Conservation (phyloP, 2,888 invertebrate genomes). For the Pterostichus niger region DNA sequence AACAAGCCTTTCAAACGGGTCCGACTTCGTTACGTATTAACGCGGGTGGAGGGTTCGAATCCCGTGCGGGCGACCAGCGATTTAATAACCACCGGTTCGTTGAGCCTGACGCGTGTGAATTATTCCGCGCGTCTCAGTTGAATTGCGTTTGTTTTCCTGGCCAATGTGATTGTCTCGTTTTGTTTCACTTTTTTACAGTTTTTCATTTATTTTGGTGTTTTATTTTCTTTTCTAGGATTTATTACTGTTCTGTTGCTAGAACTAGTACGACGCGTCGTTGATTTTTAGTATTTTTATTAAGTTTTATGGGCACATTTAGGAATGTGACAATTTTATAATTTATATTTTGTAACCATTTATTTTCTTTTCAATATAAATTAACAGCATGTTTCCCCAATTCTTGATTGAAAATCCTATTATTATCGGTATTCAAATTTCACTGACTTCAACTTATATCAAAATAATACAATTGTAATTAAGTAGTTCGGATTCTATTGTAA, state of each 20-base stretch:
- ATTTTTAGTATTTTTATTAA: not conserved
- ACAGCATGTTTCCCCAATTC: no score
- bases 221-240: constrained; percentile 27
- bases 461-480: no score
- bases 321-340: no score
- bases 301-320: no score
- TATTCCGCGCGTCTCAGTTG: constrained; percentile 39
- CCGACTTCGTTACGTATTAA: constrained; percentile 9
- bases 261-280: not conserved
- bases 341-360: no score
- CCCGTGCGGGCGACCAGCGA: constrained; percentile 11
- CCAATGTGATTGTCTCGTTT: constrained; percentile 7
- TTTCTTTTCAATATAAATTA: no score
- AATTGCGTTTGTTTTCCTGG: constrained; percentile 31
- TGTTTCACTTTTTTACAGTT: constrained; percentile 14
- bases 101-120: constrained; percentile 29
- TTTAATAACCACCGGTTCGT: constrained; percentile 35
- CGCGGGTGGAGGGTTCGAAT: constrained; percentile 18
- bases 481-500: no score
- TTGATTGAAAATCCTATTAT: no score
- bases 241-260: constrained; percentile 23
- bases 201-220: constrained; percentile 28
- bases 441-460: no score
- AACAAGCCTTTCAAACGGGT: not conserved
- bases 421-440: no score